A percentile compares a stretch with the other conserved stretches of the same genome.
Conservation (phyloP, 2,888 invertebrate species). For the Leptinotarsa peninsularis region DNA sequence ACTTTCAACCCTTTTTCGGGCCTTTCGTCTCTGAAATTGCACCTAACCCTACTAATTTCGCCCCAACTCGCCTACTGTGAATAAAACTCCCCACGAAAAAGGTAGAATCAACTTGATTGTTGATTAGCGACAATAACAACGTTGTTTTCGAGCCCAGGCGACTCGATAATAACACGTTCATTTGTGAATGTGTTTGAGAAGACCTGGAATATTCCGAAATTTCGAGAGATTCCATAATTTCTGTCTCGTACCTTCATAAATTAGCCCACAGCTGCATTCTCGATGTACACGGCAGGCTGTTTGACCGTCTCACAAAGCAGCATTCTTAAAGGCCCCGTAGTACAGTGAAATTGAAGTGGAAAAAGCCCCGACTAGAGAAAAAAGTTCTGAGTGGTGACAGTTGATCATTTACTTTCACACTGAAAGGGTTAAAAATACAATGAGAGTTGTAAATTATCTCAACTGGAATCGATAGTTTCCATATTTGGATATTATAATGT, state of each 20-base stretch:
- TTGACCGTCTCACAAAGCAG: slow-evolving; percentile 10
- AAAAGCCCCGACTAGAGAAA: no score
- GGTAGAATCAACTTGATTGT: not conserved
- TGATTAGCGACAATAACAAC: not conserved
- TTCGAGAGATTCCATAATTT: not conserved
- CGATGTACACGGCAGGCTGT: not conserved
- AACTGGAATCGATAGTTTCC: no score
- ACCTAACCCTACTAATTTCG: not conserved
- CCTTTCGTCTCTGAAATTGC: not conserved
- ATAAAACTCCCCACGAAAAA: not conserved
- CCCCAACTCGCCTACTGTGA: not conserved
- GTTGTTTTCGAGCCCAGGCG: not conserved
- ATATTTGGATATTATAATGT: no score
- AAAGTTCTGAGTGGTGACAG: no score
- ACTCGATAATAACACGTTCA: not conserved
- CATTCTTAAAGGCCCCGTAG: slow-evolving; percentile 13
- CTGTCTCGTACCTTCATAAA: not conserved
- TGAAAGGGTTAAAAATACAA: no score
- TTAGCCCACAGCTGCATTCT: slow-evolving; percentile 25
- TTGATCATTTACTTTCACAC: no score
- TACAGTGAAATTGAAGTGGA: no score
- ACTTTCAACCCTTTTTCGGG: not conserved
- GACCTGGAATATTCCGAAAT: not conserved
- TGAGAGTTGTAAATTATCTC: no score
- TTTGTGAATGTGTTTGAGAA: not conserved